phyloP scores from a whole-genome alignment of 2,888 invertebrate genomes.

The Drosophila falleni region DNA sequence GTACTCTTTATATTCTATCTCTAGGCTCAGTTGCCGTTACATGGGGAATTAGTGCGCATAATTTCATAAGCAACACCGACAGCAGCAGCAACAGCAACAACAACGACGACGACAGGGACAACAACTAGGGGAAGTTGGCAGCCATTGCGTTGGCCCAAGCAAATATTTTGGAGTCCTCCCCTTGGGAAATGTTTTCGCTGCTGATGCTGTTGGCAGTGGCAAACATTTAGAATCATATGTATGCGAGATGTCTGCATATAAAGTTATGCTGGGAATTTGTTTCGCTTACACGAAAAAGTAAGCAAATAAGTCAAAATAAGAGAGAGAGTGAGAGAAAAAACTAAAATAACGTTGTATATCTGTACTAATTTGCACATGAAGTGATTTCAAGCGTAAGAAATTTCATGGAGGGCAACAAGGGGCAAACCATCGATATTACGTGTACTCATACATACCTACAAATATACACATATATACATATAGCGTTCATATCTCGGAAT shows the following conservation, averaged over 20 bases:
- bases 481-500: constrained; percentile 36
- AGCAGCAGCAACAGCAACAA: neutral
- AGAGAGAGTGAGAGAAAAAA: neutral
- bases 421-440: constrained; percentile 60
- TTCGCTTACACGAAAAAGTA: constrained; percentile 43
- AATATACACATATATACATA: constrained; percentile 7
- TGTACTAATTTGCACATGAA: constrained; percentile 81
- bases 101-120: constrained; percentile 22
- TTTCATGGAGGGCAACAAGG: constrained; percentile 36
- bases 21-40: constrained; percentile 62
- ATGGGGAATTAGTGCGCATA: constrained; percentile 79
- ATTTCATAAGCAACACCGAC: constrained; percentile 67
- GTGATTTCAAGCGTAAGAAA: constrained; percentile 81
- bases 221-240: constrained; percentile 59
- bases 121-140: constrained; percentile 44
- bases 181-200: constrained; percentile 60
- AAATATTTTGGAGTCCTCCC: constrained; percentile 66
- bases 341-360: constrained; percentile 56
- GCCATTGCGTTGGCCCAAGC: constrained; percentile 71
- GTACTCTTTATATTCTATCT: constrained; percentile 31
- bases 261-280: constrained; percentile 75
- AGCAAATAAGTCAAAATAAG: constrained; percentile 38
- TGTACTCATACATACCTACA: constrained; percentile 9
- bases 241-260: constrained; percentile 51
- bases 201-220: constrained; percentile 32